phyloP scores from a whole-genome alignment of 2,888 invertebrate species.

The Eupithecia exiguata region DNA sequence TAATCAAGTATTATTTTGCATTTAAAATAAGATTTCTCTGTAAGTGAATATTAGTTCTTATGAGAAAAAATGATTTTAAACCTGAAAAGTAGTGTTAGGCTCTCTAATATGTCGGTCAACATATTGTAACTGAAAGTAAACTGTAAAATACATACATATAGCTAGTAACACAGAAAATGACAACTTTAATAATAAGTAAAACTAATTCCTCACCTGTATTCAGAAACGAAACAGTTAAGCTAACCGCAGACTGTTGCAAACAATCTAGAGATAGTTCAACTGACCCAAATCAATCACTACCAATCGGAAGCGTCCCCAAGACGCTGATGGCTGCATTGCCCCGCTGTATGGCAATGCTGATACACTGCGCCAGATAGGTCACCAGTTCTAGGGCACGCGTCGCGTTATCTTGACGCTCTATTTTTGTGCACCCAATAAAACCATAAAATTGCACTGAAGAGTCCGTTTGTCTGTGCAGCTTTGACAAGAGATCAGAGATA shows the following conservation, averaged over 20 bases:
- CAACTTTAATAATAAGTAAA: no score
- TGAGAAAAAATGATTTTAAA: no score
- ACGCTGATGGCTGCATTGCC: no score
- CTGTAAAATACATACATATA: no score
- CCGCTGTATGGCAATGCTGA: not conserved
- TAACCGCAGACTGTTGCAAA: not conserved
- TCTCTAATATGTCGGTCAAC: no score
- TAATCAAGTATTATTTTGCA: no score
- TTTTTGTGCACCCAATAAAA: not conserved
- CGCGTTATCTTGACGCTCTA: not conserved
- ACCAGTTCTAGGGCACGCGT: not conserved
- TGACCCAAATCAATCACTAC: not conserved
- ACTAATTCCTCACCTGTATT: not conserved
- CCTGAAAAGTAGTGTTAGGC: no score
- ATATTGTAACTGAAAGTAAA: no score
- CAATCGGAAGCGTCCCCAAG: not conserved
- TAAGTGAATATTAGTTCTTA: no score
- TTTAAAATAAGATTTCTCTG: no score
- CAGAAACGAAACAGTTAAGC: not conserved
- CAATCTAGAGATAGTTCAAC: not conserved
- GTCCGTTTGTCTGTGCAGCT: constrained; percentile 58
- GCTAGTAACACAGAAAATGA: no score
- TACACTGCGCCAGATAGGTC: not conserved
- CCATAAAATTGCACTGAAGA: not conserved
- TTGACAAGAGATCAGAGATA: constrained; percentile 83